phyloP scores from a whole-genome alignment of 2,113 vertebrate genomes.

The Prunella himalayana region DNA sequence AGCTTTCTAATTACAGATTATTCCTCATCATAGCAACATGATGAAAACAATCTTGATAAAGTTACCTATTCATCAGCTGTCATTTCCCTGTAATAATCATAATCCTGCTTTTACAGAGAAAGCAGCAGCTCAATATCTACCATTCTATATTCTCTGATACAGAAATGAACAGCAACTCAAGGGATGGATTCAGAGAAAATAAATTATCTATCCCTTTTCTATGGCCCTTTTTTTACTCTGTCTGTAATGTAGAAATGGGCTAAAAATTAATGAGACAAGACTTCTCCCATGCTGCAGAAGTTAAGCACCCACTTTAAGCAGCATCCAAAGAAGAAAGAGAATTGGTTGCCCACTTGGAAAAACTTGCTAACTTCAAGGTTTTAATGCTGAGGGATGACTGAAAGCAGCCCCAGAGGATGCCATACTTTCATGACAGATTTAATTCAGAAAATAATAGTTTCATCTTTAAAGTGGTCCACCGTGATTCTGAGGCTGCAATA shows the following conservation, averaged over 20 bases:
- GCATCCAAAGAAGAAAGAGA: not conserved
- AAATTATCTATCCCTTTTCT: not conserved
- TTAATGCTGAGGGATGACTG: not conserved
- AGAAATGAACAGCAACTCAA: not conserved
- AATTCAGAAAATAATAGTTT: not conserved
- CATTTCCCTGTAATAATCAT: not conserved
- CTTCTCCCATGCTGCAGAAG: not conserved
- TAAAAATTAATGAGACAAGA: not conserved
- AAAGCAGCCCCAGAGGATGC: not conserved
- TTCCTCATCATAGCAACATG: not conserved
- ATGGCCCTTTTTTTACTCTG: not conserved
- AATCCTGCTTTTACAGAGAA: not conserved
- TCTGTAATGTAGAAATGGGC: not conserved
- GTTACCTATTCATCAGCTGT: conserved; percentile 27
- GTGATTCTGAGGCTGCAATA: not conserved
- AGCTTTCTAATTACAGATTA: conserved; percentile 28
- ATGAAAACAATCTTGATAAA: conserved; percentile 47
- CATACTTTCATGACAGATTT: not conserved
- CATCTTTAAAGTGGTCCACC: not conserved
- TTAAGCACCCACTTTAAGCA: not conserved
- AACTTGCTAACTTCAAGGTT: not conserved
- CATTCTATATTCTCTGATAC: not conserved
- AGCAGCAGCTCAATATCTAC: not conserved
- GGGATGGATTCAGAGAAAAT: not conserved
- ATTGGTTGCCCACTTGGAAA: not conserved